Percentiles rank a stretch among this genome's conserved stretches.
Conservation (phyloP, 2,797 vertebrate genomes). For the Pampus argenteus region DNA sequence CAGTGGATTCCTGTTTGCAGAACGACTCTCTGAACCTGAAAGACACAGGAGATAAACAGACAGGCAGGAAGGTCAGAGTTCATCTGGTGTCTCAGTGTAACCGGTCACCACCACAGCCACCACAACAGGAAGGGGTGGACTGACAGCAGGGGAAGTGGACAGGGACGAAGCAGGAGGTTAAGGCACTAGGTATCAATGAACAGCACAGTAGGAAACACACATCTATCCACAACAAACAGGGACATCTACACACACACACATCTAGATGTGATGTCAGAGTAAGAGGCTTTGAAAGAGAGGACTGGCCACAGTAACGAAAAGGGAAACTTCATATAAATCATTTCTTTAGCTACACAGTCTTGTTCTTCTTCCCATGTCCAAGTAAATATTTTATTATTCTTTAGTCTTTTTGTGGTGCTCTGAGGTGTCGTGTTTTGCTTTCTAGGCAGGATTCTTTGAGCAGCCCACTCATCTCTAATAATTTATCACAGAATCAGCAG, state of each 20-base stretch:
- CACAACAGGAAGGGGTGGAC: slow-evolving; percentile 77
- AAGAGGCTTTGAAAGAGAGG: slow-evolving; percentile 11
- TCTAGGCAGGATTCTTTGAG: slow-evolving; percentile 7
- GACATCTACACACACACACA: neutral
- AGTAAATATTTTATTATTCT: neutral
- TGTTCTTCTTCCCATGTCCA: neutral
- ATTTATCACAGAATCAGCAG: slow-evolving; percentile 37
- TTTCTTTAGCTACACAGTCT: neutral
- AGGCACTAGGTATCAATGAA: slow-evolving; percentile 22
- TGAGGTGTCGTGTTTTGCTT: slow-evolving; percentile 1
- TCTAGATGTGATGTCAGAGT: slow-evolving; percentile 13
- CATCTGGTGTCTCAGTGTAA: slow-evolving; percentile 35
- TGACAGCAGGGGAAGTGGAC: slow-evolving; percentile 57
- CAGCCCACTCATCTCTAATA: slow-evolving; percentile 43
- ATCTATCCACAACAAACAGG: neutral
- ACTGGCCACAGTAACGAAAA: slow-evolving; percentile 7
- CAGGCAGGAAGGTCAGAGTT: slow-evolving; percentile 64
- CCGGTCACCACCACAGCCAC: slow-evolving; percentile 26
- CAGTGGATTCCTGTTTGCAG: slow-evolving; percentile 34
- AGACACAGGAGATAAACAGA: slow-evolving; percentile 66
- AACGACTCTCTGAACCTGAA: slow-evolving; percentile 42
- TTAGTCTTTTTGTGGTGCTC: neutral
- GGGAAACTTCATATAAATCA: neutral
- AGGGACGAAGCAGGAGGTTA: slow-evolving; percentile 38
- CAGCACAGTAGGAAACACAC: slow-evolving; percentile 20